Base-by-base conservation (phyloP, 2,797 vertebrate species). In the Gymnoscopelus microlampas region DNA sequence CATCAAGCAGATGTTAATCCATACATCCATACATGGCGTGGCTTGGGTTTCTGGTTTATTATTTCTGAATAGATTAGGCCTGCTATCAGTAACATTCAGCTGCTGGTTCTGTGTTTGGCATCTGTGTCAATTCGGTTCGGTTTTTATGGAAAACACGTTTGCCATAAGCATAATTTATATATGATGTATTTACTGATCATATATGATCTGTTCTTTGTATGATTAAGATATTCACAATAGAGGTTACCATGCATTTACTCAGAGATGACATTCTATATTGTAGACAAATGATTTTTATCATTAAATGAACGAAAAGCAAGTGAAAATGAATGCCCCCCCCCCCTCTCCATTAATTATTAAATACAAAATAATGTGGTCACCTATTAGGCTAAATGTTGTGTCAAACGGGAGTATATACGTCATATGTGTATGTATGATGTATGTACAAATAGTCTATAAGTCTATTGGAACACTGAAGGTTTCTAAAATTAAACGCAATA, bases 41-140 rank as follows among this genome's bases (percentile, higher is more conserved):
- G 93, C 93, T 92, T 94, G 92, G 93, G 87, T 87, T 67, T 84
- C 76, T 87, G 74, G 12, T 89, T 89, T 78, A 81, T 81, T 88
- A 64, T 75, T 85, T 86, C 63, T 39, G 68, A 85, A 88, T 83
- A 87, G 72, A 88, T 90, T 86, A 80, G 62, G 68, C 29, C 58
- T 68, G 74, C 69, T 74, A 70, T 74, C 66, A 49, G 23, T 35
- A 74, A 63, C 55, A 57, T 63, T 73, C 55, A 14, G 72, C 60
- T 77, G 74, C 24, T 50, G 39, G 39, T 44, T 44, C 39, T 44
- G 53, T 73, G 51, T 19, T 44, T 11, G 39, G 39, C 10, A 61
- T 61, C 15, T 61, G 14, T 5, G 8, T 39, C 59, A 60, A 60
- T 14, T 9, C 9, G 7, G 39, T 44, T 44, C 8, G 39, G 39